Percentiles rank a stretch among this genome's conserved stretches.
Conservation (phyloP, 2,888 invertebrate species). For the Phengaris arion region DNA sequence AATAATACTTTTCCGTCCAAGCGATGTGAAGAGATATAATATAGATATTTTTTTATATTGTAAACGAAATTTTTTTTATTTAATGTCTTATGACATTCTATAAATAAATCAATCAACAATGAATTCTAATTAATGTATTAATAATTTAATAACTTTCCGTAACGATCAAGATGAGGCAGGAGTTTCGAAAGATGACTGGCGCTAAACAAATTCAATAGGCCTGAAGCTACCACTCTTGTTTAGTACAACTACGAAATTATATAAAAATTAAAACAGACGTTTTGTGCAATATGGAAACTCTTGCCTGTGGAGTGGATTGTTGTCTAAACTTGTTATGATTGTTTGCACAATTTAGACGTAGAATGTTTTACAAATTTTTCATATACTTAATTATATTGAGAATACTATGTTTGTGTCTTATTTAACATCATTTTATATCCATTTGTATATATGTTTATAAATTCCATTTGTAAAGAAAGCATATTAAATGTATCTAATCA, state of each 20-base stretch:
- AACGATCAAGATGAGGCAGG: slow-evolving; percentile 20
- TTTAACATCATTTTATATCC: neutral
- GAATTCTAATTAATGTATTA: neutral
- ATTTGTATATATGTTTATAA: too few relatives aligned
- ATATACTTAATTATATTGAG: slow-evolving; percentile 38
- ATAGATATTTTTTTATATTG: slow-evolving; percentile 20
- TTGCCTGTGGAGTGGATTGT: neutral
- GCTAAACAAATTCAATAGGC: neutral
- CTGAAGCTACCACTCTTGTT: neutral
- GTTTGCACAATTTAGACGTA: slow-evolving; percentile 36
- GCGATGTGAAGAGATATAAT: slow-evolving; percentile 20
- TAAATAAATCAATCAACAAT: neutral
- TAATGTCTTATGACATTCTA: slow-evolving; percentile 14
- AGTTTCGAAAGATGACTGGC: neutral
- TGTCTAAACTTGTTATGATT: slow-evolving; percentile 28
- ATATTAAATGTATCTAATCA: too few relatives aligned
- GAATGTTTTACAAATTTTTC: slow-evolving; percentile 36
- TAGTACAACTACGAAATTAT: neutral
- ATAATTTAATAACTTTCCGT: neutral
- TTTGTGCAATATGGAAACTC: slow-evolving; percentile 10
- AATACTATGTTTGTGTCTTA: slow-evolving; percentile 30
- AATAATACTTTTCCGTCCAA: slow-evolving; percentile 24
- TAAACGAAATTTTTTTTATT: slow-evolving; percentile 21
- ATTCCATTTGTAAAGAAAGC: too few relatives aligned
- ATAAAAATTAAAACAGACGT: neutral